Evolutionary conservation across 53 echinoderm and acorn worm genomes (phyloP).

Genomic region (Astropecten irregularis): DNA sequence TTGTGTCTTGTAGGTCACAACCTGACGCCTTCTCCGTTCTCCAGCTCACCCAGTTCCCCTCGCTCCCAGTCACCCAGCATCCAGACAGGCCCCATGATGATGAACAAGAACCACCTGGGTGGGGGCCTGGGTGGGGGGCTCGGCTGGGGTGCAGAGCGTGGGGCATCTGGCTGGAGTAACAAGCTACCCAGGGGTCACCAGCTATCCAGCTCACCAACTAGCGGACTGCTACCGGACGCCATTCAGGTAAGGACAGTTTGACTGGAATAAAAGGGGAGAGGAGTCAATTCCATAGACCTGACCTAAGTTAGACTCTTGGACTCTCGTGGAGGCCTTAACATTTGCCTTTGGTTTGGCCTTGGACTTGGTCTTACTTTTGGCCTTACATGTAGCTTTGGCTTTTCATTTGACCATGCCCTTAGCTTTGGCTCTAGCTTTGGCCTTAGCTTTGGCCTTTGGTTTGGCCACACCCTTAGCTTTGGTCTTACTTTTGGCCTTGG

Average conservation of each 20-base stretch:
- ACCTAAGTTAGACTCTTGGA: no score
- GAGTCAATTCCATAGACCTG: background rate
- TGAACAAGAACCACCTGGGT: constrained; percentile 26
- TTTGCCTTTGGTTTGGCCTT: constrained; percentile 7
- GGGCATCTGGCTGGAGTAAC: constrained; percentile 41
- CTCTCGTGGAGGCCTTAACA: background rate
- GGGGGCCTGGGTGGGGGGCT: constrained; percentile 45
- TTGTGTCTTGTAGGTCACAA: constrained; percentile 36
- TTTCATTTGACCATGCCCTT: no score
- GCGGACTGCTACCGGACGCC: constrained; percentile 83
- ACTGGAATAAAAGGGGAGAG: no score
- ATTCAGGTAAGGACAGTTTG: constrained; percentile 81
- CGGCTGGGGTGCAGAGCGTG: constrained; percentile 29
- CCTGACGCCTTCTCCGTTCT: constrained; percentile 62
- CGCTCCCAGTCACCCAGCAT: constrained; percentile 61
- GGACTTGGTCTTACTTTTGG: no score
- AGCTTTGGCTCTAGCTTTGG: no score
- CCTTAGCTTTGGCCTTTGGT: no score
- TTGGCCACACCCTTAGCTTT: no score
- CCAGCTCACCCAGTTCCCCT: constrained; percentile 60
- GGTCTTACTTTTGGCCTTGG: no score
- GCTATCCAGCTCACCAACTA: constrained; percentile 94
- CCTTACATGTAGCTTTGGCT: no score
- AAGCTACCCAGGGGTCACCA: constrained; percentile 54
- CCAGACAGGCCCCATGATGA: constrained; percentile 31